A percentile compares a stretch with the other conserved stretches of the same genome.
Conservation (phyloP, 2,113 vertebrate species). For the Alaudala cheleensis region DNA sequence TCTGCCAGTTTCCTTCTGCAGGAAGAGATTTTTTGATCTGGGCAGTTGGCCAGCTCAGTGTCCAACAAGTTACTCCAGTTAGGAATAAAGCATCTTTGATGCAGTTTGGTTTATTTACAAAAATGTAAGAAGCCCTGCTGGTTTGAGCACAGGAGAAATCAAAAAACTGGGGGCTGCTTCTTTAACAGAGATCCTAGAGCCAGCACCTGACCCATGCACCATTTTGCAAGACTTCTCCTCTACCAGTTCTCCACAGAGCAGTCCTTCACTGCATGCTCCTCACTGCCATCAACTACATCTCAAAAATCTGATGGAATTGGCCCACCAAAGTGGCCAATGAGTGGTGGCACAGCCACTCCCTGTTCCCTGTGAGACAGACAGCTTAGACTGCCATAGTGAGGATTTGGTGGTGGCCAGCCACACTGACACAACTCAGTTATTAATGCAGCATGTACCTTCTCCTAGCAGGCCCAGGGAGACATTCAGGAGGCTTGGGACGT, state of each 20-base stretch:
- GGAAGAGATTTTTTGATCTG: background rate
- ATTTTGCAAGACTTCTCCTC: background rate
- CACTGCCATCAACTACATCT: accelerated
- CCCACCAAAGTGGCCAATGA: accelerated
- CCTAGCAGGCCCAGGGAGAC: background rate
- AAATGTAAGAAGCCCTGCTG: background rate
- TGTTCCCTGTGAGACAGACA: accelerated
- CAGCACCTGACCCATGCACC: background rate
- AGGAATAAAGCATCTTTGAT: background rate
- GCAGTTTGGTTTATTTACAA: background rate
- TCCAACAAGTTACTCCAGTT: background rate
- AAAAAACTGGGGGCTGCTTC: background rate
- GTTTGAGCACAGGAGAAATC: background rate
- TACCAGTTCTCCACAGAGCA: background rate
- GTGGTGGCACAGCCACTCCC: background rate
- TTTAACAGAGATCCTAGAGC: background rate
- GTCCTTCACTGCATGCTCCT: background rate
- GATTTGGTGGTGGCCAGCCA: background rate
- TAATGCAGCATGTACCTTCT: accelerated
- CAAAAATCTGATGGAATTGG: background rate
- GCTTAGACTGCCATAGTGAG: background rate
- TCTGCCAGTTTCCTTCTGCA: background rate
- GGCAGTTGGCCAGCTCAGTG: background rate
- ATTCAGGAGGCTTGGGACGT: background rate
- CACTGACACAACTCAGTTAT: accelerated